These are phyloP conservation scores for Drosophila pallidifrons DNA, from an alignment of 1,140 invertebrate genomes.

Conservation along the genomic window DNA sequence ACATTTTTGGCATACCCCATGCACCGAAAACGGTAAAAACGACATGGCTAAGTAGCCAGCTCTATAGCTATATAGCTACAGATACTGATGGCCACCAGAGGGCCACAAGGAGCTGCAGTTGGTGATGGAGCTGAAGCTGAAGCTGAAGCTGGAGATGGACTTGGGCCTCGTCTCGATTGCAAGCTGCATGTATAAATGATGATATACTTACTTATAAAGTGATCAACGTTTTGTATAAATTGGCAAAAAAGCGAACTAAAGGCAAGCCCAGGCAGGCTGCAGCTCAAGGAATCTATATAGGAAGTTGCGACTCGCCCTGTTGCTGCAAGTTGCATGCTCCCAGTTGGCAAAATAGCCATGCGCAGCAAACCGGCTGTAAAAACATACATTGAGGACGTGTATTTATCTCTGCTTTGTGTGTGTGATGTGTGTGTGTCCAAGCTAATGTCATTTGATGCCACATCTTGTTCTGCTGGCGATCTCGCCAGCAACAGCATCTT, in stretches of 20 bases:
- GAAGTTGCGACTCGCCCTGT: slow-evolving; percentile 19
- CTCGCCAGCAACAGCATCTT: slow-evolving; percentile 36
- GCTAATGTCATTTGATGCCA: slow-evolving; percentile 48
- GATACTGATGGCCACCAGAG: neutral
- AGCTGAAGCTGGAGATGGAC: neutral
- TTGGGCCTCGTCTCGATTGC: slow-evolving; percentile 7
- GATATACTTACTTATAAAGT: slow-evolving; percentile 75
- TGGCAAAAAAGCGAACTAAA: slow-evolving; percentile 21
- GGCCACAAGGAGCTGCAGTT: neutral
- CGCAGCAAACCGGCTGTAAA: slow-evolving; percentile 31
- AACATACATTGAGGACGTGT: slow-evolving; percentile 40
- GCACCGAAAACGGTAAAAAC: slow-evolving; percentile 77
- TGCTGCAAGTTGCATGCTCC: slow-evolving; percentile 6
- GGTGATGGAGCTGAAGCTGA: neutral
- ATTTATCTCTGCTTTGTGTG: slow-evolving; percentile 10
- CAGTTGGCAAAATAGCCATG: neutral
- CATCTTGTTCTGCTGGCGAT: slow-evolving; percentile 39
- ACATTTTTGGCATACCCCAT: slow-evolving; percentile 77
- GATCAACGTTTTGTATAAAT: slow-evolving; percentile 68
- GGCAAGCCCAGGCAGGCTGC: neutral
- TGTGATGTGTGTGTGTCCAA: slow-evolving; percentile 23
- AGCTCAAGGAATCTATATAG: slow-evolving; percentile 22
- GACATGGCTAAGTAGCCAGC: slow-evolving; percentile 51
- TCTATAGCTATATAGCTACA: neutral
- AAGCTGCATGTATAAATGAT: slow-evolving; percentile 63